These are phyloP conservation scores for Numenius phaeopus DNA, from an alignment of 2,797 vertebrate genomes.

Conservation along the genomic window DNA sequence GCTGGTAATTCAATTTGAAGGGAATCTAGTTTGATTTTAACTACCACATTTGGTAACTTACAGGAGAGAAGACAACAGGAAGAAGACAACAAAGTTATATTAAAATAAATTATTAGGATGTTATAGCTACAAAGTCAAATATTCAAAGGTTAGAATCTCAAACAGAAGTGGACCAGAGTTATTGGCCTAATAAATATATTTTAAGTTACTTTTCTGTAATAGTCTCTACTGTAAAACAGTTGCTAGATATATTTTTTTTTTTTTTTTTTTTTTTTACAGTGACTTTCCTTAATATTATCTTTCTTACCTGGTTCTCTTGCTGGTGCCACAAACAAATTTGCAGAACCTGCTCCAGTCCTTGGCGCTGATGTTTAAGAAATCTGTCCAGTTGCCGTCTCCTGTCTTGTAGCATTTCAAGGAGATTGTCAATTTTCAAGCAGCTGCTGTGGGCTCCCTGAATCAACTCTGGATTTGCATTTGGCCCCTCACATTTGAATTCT, in stretches of 20 bases:
- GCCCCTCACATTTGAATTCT: constrained; percentile 84
- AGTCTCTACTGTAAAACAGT: not conserved
- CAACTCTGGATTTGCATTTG: constrained; percentile 77
- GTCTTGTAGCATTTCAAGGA: constrained; percentile 91
- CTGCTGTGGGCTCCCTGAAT: constrained; percentile 82
- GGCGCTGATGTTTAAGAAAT: constrained; percentile 77
- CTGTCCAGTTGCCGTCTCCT: constrained; percentile 85
- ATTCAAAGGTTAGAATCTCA: not conserved
- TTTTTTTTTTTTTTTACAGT: not conserved
- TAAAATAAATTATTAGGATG: not conserved
- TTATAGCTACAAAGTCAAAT: not conserved
- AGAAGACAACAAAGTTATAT: not conserved
- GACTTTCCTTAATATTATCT: not conserved
- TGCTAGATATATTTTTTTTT: too few relatives aligned
- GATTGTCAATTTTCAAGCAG: constrained; percentile 85
- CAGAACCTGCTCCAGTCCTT: constrained; percentile 75
- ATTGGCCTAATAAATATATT: not conserved
- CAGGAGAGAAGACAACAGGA: not conserved
- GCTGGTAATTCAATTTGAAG: not conserved
- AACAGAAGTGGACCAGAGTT: not conserved
- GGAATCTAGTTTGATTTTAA: not conserved
- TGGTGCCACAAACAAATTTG: constrained; percentile 82
- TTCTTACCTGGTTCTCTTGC: constrained; percentile 82
- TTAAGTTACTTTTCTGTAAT: not conserved
- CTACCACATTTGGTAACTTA: not conserved